A percentile compares a stretch with the other conserved stretches of the same genome.
These are phyloP conservation scores for Argynnis bischoffii DNA, from an alignment of 2,888 invertebrate genomes.

Conservation along the genomic window DNA sequence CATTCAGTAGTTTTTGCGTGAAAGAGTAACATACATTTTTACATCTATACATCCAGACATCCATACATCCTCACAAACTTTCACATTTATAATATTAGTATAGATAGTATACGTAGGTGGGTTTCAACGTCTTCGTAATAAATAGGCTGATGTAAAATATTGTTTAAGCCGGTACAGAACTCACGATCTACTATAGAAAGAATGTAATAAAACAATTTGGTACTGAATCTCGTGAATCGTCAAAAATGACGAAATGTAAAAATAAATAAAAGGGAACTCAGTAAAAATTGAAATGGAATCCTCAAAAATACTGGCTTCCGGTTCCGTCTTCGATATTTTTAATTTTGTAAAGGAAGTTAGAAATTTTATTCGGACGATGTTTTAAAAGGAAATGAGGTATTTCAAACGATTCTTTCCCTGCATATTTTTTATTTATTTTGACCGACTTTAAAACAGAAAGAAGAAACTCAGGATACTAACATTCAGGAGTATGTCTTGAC, in stretches of 20 bases:
- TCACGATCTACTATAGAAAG: too few species aligned
- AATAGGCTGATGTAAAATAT: too few species aligned
- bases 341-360: slow-evolving; percentile 21
- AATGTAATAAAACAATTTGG: background rate
- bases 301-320: slow-evolving; percentile 16
- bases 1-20: too few species aligned
- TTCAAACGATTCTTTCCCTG: slow-evolving; percentile 3
- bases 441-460: background rate
- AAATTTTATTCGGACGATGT: slow-evolving; percentile 2
- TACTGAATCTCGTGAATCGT: background rate
- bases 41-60: too few species aligned
- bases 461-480: background rate
- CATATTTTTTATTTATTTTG: background rate
- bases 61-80: too few species aligned
- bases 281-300: slow-evolving; percentile 25
- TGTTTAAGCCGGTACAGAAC: too few species aligned
- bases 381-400: slow-evolving; percentile 12
- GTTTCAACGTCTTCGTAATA: too few species aligned
- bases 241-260: slow-evolving; percentile 10
- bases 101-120: too few species aligned
- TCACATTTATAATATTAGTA: too few species aligned
- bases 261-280: slow-evolving; percentile 11
- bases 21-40: too few species aligned
- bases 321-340: slow-evolving; percentile 14
- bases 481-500: too few species aligned